Evolutionary conservation across 2,888 invertebrate species (phyloP).

Genomic region (Bugula neritina): DNA sequence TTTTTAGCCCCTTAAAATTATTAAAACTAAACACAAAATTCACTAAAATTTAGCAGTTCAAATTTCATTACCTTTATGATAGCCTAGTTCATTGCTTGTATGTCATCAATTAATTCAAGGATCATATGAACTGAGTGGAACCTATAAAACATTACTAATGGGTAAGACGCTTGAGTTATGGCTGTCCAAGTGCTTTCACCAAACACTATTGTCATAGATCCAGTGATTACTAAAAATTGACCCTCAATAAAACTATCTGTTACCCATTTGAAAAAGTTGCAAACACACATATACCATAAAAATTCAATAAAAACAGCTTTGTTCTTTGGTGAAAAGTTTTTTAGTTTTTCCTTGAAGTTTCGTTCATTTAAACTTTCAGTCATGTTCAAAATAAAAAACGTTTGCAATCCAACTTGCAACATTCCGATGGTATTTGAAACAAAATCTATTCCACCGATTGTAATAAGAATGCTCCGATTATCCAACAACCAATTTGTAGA

Average conservation of each 20-base stretch:
- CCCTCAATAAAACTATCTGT: slow-evolving; percentile 21
- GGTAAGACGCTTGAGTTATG: slow-evolving; percentile 8
- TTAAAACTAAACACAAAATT: no score
- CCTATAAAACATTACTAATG: slow-evolving; percentile 12
- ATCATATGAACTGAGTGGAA: slow-evolving; percentile 26
- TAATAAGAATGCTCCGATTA: no score
- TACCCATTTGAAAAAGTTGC: slow-evolving; percentile 22
- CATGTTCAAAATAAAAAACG: slow-evolving; percentile 3
- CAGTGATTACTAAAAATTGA: background rate
- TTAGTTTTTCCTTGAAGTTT: background rate
- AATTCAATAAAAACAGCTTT: background rate
- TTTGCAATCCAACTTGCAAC: slow-evolving; percentile 1
- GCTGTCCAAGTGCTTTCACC: slow-evolving; percentile 1
- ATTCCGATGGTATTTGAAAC: background rate
- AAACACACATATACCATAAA: slow-evolving; percentile 12
- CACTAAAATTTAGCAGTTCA: no score
- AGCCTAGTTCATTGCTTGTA: no score
- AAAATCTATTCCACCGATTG: background rate
- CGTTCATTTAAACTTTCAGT: background rate
- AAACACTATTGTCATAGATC: background rate
- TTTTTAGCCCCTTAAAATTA: no score
- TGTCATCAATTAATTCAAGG: background rate
- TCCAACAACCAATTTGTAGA: background rate
- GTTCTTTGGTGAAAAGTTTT: background rate
- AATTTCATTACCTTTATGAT: no score